Evolutionary conservation across 2,797 vertebrate species (phyloP).

Genomic region (Xyrichtys novacula): DNA sequence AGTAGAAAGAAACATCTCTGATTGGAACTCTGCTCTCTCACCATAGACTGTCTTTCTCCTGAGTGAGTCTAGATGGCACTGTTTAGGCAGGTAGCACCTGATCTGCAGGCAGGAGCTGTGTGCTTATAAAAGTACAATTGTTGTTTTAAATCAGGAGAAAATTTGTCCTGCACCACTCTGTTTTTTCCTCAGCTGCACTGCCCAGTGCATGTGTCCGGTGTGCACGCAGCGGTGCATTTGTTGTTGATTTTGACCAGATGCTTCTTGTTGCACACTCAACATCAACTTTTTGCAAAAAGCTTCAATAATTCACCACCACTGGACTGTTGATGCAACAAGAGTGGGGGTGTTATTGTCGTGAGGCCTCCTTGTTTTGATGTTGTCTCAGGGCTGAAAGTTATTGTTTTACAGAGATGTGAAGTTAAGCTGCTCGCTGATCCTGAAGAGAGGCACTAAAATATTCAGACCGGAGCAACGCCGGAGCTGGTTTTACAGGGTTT

Average conservation of each 20-base stretch:
- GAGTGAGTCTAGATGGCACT: conserved; percentile 45
- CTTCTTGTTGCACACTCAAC: conserved; percentile 5
- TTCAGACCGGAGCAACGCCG: not conserved
- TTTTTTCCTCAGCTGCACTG: conserved; percentile 3
- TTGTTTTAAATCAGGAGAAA: not conserved
- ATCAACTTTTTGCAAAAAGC: conserved; percentile 11
- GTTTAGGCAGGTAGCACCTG: conserved; percentile 30
- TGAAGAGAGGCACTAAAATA: not conserved
- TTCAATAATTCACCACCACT: conserved; percentile 18
- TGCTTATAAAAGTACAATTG: not conserved
- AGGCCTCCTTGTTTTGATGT: conserved; percentile 9
- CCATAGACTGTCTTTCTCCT: conserved; percentile 1
- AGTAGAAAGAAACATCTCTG: conserved; percentile 1
- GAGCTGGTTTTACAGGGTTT: conserved; percentile 9
- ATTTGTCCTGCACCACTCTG: not conserved
- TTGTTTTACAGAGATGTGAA: conserved; percentile 33
- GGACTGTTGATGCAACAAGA: conserved; percentile 29
- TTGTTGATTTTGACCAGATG: conserved; percentile 15
- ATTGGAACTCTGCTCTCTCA: conserved; percentile 12
- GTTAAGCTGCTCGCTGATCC: conserved; percentile 16
- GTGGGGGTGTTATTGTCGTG: conserved; percentile 24
- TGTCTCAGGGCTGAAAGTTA: conserved; percentile 28
- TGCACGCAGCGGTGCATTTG: not conserved
- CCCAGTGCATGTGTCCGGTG: not conserved
- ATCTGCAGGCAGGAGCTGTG: not conserved